Conservation (phyloP, 2,797 vertebrate species). For the Notamacropus eugenii region DNA sequence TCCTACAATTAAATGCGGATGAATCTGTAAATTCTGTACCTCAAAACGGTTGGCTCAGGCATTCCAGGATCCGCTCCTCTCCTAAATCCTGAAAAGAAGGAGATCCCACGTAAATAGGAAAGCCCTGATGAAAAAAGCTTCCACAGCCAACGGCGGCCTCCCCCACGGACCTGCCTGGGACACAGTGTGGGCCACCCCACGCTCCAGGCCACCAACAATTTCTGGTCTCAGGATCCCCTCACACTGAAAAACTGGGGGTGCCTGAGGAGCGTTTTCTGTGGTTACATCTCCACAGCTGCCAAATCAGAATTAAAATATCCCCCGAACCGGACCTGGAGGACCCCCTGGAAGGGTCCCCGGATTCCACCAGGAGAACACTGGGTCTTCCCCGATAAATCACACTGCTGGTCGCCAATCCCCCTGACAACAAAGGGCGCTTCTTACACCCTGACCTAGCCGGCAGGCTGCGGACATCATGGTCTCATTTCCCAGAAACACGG, state of each 20-base stretch:
- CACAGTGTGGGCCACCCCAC: too few relatives aligned
- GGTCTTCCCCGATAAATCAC: neutral
- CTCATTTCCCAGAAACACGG: too few relatives aligned
- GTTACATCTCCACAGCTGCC: neutral
- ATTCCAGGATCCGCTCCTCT: conserved; percentile 96
- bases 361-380: neutral
- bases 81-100: conserved; percentile 89
- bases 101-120: neutral
- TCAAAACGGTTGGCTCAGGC: conserved; percentile 92
- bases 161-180: too few relatives aligned
- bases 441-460: too few relatives aligned
- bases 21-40: conserved; percentile 76
- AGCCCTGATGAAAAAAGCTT: neutral
- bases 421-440: neutral
- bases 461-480: too few relatives aligned
- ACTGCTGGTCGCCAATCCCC: too few relatives aligned
- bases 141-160: neutral
- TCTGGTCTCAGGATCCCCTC: neutral
- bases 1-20: neutral
- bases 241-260: neutral
- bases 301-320: neutral
- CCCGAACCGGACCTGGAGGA: too few relatives aligned
- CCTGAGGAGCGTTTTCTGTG: too few relatives aligned
- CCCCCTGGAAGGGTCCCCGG: neutral
- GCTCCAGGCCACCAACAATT: neutral